Evolutionary conservation across 2,113 vertebrate genomes (phyloP).

Genomic region (Rhizomys pruinosus): DNA sequence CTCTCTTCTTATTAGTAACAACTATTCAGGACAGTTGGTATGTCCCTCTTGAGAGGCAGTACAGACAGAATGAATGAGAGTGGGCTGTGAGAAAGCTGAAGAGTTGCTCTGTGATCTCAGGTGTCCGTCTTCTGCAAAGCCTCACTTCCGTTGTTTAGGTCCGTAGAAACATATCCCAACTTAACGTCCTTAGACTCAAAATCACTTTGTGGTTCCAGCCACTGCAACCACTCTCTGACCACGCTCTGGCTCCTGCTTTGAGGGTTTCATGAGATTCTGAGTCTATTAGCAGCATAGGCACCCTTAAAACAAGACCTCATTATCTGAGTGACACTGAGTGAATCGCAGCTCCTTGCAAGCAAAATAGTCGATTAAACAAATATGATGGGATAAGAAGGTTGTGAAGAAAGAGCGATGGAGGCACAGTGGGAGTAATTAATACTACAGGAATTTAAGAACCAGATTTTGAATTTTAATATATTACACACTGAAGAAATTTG

Average conservation of each 20-base stretch:
- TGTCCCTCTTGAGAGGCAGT: neutral
- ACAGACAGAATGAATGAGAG: neutral
- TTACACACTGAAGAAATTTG: constrained; percentile 45
- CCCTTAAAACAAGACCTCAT: constrained; percentile 58
- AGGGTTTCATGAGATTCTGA: constrained; percentile 48
- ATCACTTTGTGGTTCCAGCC: neutral
- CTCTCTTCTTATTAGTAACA: neutral
- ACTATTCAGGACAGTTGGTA: neutral
- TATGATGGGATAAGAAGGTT: constrained; percentile 49
- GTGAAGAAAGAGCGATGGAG: neutral
- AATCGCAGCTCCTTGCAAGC: constrained; percentile 62
- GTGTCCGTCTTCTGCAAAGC: neutral
- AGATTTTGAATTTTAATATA: constrained; percentile 62
- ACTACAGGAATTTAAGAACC: constrained; percentile 44
- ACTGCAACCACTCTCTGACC: neutral
- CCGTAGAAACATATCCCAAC: neutral
- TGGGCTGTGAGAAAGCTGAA: neutral
- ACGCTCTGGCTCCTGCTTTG: constrained; percentile 30
- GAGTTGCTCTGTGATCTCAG: neutral
- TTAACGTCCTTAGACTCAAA: neutral
- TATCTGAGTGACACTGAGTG: constrained; percentile 44
- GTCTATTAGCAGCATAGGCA: neutral
- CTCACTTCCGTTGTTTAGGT: neutral
- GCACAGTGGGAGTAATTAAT: constrained; percentile 76
- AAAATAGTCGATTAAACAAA: constrained; percentile 72